A percentile compares a stretch with the other conserved stretches of the same genome.
These are phyloP conservation scores for Gnathonemus longibarbis DNA, from an alignment of 2,113 vertebrate species.

Conservation along the genomic window DNA sequence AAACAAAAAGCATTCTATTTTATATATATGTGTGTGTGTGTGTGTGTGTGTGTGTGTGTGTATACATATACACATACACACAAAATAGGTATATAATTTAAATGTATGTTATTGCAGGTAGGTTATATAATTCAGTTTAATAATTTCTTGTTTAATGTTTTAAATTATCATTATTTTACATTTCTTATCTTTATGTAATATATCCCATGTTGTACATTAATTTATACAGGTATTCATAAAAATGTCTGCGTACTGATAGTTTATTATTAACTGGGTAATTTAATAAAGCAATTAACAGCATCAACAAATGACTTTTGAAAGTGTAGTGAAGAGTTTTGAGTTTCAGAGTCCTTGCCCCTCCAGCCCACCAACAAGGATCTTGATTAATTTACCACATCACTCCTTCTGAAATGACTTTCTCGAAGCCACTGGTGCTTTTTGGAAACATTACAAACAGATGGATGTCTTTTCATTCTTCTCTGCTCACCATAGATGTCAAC, in stretches of 20 bases:
- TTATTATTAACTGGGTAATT: not conserved
- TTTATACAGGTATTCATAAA: not conserved
- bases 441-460: not conserved
- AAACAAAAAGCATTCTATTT: not conserved
- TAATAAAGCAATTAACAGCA: not conserved
- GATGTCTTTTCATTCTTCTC: conserved; percentile 28
- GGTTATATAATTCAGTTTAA: not conserved
- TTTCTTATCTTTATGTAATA: not conserved
- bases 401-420: not conserved
- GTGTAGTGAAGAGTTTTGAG: not conserved
- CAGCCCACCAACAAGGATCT: not conserved
- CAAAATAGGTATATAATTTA: not conserved
- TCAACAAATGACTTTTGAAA: not conserved
- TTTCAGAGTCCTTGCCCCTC: not conserved
- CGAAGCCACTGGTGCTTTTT: not conserved
- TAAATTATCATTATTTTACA: not conserved
- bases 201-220: not conserved
- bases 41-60: no score
- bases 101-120: not conserved
- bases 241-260: not conserved
- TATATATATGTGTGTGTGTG: not conserved
- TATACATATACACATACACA: not conserved
- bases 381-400: not conserved
- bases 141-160: not conserved
- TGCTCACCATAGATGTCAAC: conserved; percentile 78